Percentiles rank a stretch among this genome's conserved stretches.
phyloP scores from a whole-genome alignment of 2,113 vertebrate genomes.

The Balaeniceps rex region DNA sequence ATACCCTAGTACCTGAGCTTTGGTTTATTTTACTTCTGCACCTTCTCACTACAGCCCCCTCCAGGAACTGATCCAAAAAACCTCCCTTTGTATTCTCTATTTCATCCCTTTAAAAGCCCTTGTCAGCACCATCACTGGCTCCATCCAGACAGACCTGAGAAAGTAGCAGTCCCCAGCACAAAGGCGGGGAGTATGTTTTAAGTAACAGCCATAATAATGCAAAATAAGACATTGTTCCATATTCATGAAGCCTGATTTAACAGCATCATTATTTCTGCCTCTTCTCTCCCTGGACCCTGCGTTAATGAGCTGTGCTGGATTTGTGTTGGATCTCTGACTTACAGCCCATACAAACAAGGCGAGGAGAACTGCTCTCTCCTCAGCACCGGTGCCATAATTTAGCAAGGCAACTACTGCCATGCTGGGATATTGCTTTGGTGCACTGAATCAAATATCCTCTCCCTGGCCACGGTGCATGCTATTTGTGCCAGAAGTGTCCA shows the following conservation, averaged over 20 bases:
- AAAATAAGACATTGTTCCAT: slow-evolving; percentile 69
- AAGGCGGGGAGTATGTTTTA: slow-evolving; percentile 40
- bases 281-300: slow-evolving; percentile 49
- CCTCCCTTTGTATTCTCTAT: not conserved
- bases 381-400: not conserved
- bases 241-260: slow-evolving; percentile 73
- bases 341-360: slow-evolving; percentile 42
- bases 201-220: slow-evolving; percentile 65
- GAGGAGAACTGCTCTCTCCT: not conserved
- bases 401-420: not conserved
- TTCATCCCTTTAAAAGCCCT: slow-evolving; percentile 17
- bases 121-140: not conserved
- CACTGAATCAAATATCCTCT: not conserved
- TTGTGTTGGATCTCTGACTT: slow-evolving; percentile 62
- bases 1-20: not conserved
- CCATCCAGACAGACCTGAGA: not conserved
- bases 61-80: not conserved
- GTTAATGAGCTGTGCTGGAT: slow-evolving; percentile 65
- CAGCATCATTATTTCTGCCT: slow-evolving; percentile 66
- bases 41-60: not conserved
- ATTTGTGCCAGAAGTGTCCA: not conserved
- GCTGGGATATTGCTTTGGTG: not conserved
- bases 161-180: slow-evolving; percentile 33
- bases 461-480: not conserved
- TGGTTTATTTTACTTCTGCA: not conserved